phyloP scores from a whole-genome alignment of 1,140 invertebrate genomes.

The Wasmannia auropunctata region DNA sequence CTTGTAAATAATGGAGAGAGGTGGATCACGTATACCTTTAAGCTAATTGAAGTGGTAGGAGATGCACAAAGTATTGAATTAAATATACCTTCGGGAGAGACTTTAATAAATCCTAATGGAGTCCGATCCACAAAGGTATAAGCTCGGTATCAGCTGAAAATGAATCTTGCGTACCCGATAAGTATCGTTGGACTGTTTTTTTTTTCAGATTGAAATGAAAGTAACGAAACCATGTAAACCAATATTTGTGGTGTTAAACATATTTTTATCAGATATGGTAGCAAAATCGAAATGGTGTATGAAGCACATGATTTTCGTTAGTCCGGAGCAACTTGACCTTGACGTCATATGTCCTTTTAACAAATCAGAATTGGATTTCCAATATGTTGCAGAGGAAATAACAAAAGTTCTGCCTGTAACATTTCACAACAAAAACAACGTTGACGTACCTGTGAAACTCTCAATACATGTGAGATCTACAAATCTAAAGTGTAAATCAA shows the following conservation, averaged over 20 bases:
- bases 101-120: constrained; percentile 78
- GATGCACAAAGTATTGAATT: constrained; percentile 77
- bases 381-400: constrained; percentile 71
- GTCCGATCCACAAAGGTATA: constrained; percentile 76
- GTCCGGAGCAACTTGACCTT: constrained; percentile 79
- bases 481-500: background rate
- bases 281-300: constrained; percentile 76
- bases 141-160: constrained; percentile 6
- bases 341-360: constrained; percentile 62
- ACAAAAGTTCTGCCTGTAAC: constrained; percentile 71
- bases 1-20: constrained; percentile 78
- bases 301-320: constrained; percentile 81
- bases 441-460: constrained; percentile 75
- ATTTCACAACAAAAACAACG: constrained; percentile 80
- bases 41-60: constrained; percentile 75
- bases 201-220: constrained; percentile 76
- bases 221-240: constrained; percentile 77
- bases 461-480: constrained; percentile 74
- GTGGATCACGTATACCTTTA: constrained; percentile 79
- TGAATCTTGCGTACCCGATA: background rate
- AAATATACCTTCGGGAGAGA: constrained; percentile 71
- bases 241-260: constrained; percentile 75
- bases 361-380: constrained; percentile 75
- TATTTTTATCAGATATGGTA: constrained; percentile 80
- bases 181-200: constrained; percentile 15